Base-by-base conservation (phyloP, 2,797 vertebrate species). In the Austrolebias charrua region DNA sequence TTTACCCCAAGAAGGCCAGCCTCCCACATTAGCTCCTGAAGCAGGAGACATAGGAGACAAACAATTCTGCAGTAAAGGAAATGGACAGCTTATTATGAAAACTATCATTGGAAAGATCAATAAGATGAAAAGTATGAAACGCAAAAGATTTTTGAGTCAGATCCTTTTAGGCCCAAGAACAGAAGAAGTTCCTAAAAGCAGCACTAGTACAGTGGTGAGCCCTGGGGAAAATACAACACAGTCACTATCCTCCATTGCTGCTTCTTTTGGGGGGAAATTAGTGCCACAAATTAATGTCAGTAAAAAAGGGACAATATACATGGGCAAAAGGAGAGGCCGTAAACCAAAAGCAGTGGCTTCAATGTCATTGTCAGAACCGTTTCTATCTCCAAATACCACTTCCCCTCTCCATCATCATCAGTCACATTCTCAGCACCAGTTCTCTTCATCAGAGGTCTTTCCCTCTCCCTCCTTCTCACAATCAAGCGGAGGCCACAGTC, bases 291-390 rank as follows among this genome's bases (percentile, higher is more conserved):
- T 99, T 80, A 99, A 99, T 1, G 98, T 99, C 59, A 99, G 98
- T 89, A 99, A 99, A 92, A 98, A 98, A 90, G 98, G 98, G 87
- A 99, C 98, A 0, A 99, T 99, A 88, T 99, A 99, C 76, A 98
- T 99, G 93, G 98, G 98, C 71, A 99, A 99, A 69, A 94, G 96
- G 73, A 94, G 97, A 80, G 98, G 98, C 19, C 94, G 98, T 64
- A 99, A 99, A 77, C 98, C 98, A 46, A 99, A 98, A 90, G 82
- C 91, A 28, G 51, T 66, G 4, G 15, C 38, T 47, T 58, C 83
- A 48, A 79, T 86, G 1, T 76, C 88, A 10, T 82, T 89, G 28
- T 77, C 88, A 29, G 92, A 93, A 60, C 66, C 81, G 8, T 94
- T 92, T 70, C 79, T 92, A 31, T 91, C 84, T 53, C 91, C 91